Base-by-base conservation (phyloP, 2,888 invertebrate species). In the Cosmia trapezina region DNA sequence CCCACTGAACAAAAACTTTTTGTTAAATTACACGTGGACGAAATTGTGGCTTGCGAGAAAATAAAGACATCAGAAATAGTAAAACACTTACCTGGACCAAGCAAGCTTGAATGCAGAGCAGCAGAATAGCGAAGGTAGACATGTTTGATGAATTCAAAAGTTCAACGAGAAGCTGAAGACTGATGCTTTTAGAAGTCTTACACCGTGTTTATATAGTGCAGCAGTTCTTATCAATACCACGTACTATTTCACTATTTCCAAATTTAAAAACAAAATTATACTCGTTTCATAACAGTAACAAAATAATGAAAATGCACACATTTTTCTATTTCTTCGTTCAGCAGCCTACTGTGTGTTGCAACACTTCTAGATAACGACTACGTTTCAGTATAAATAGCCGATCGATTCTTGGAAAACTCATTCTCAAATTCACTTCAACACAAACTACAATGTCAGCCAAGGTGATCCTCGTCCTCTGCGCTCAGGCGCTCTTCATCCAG, bases 381-480 rank as follows among this genome's bases (percentile, higher is more conserved):
- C 1, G 4, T 45, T 61, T 45, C 7, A 5, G 22, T 45, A 61
- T 28, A 61, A 61, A 45, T 61, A 45, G 45, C 19, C 17, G 19
- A 28, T 22, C 17, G 11, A 45, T 7, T 61, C 28, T 28, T 19
- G 7, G 7, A 19, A 61, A 28, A 28, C 12, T 19, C 28, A 61
- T 45, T 45, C 45, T 45, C 0, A 45, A 19, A 12, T 45, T 43
- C 9, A 22, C 43, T 61, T 45, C 61, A 12, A 61, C 28, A 61
- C 28, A 19, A 61, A 61, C 45, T 28, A 28, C 61, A 61, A 61
- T 61, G 61, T 61, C 61, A 45, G 61, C 61, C 51, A 76, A 76
- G 60, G 57, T 70, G 60, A 64, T 66, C 69, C 60, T 70, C 54
- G 59, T 70, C 12, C 28, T 65, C 49, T 67, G 68, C 62, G 67